Conservation (phyloP, 2,113 vertebrate genomes). For the Pseudorhombus dupliciocellatus region DNA sequence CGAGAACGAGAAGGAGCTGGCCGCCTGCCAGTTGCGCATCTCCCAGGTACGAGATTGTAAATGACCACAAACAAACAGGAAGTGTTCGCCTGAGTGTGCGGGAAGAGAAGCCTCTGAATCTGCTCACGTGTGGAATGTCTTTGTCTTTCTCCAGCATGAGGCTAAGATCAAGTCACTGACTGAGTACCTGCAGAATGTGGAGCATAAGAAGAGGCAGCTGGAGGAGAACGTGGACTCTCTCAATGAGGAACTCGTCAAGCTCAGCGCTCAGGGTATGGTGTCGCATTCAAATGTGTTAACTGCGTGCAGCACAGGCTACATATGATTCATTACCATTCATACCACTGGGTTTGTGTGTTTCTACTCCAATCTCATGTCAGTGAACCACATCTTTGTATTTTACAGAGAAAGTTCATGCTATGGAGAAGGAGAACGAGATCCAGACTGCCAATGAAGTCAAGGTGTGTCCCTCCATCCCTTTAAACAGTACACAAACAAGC, state of each 20-base stretch:
- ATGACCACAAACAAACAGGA: fast-evolving
- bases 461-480: conserved; percentile 60
- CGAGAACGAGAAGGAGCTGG: conserved; percentile 94
- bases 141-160: conserved; percentile 86
- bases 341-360: not conserved
- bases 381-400: conserved; percentile 18
- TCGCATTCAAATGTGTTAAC: no score
- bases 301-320: no score
- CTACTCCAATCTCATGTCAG: not conserved
- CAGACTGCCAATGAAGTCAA: conserved; percentile 97
- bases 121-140: not conserved
- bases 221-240: conserved; percentile 96
- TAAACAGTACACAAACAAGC: not conserved
- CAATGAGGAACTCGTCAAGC: conserved; percentile 93
- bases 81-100: not conserved
- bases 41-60: conserved; percentile 85
- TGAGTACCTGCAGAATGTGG: conserved; percentile 96
- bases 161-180: conserved; percentile 97
- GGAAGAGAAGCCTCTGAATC: not conserved
- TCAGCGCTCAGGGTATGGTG: conserved; percentile 90
- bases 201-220: conserved; percentile 95
- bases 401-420: conserved; percentile 94
- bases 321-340: not conserved
- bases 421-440: conserved; percentile 97
- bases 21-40: conserved; percentile 93